phyloP scores from a whole-genome alignment of 1,140 invertebrate genomes.

The Euura saliciscinereae region DNA sequence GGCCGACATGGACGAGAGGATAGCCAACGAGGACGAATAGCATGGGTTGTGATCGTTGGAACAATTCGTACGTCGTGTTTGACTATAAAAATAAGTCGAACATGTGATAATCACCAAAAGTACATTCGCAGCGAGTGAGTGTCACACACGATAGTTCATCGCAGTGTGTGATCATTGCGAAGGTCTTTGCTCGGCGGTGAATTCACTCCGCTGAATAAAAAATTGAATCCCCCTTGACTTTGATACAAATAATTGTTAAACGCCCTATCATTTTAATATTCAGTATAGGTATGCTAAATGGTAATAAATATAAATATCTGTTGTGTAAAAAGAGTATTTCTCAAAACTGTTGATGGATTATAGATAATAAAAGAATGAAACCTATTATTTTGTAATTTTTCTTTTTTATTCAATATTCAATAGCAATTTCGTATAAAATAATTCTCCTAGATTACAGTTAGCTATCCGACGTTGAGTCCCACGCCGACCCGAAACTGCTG shows the following conservation, averaged over 20 bases:
- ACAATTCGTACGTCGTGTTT: neutral
- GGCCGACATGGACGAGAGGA: constrained; percentile 46
- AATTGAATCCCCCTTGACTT: no score
- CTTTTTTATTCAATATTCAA: constrained; percentile 20
- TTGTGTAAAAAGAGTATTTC: constrained; percentile 1
- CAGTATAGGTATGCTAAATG: neutral
- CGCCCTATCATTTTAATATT: neutral
- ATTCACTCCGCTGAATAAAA: neutral
- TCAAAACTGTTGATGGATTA: neutral
- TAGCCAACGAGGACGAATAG: constrained; percentile 51
- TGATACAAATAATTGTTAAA: no score
- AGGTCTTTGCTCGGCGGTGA: neutral
- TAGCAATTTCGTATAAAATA: constrained; percentile 12
- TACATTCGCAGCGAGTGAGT: no score
- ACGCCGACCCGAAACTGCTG: constrained; percentile 66
- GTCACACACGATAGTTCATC: no score
- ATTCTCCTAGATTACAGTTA: constrained; percentile 4
- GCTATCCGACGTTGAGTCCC: constrained; percentile 65
- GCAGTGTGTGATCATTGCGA: neutral
- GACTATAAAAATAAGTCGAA: neutral
- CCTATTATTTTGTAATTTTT: neutral
- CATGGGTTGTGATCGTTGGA: neutral
- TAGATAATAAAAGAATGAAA: constrained; percentile 1
- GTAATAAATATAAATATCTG: neutral
- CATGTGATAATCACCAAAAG: neutral